Percentiles rank a stretch among this genome's conserved stretches.
Conservation (phyloP, 2,797 vertebrate genomes). For the Sebastes diploproa region DNA sequence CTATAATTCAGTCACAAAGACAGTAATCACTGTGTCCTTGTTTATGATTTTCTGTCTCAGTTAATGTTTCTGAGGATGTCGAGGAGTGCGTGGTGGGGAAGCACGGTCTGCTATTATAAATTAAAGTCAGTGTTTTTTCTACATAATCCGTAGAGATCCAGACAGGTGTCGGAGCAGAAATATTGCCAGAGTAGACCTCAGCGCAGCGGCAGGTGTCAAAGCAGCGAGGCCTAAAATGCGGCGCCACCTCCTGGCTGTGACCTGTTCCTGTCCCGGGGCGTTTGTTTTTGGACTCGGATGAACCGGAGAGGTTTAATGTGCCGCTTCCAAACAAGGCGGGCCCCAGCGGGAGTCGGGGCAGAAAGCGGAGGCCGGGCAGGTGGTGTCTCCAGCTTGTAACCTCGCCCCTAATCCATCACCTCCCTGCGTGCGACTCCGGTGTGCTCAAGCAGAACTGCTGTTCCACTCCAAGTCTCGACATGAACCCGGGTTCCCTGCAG, state of each 20-base stretch:
- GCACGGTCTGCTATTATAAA: neutral
- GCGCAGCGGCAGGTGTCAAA: slow-evolving; percentile 29
- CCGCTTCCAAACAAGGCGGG: slow-evolving; percentile 23
- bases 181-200: neutral
- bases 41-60: slow-evolving; percentile 31
- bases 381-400: slow-evolving; percentile 43
- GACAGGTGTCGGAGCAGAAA: slow-evolving; percentile 1
- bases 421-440: neutral
- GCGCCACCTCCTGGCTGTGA: slow-evolving; percentile 16
- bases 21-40: slow-evolving; percentile 33
- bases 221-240: slow-evolving; percentile 29
- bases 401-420: slow-evolving; percentile 24
- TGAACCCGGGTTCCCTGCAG: neutral
- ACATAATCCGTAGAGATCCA: neutral
- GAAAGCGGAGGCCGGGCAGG: slow-evolving; percentile 36
- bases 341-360: slow-evolving; percentile 16
- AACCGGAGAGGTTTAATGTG: slow-evolving; percentile 15
- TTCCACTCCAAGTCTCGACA: slow-evolving; percentile 18
- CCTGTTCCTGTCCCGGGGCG: slow-evolving; percentile 33
- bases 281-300: slow-evolving; percentile 28
- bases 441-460: slow-evolving; percentile 38
- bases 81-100: neutral
- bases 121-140: neutral
- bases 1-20: slow-evolving; percentile 32
- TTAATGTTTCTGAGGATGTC: neutral